Base-by-base conservation (phyloP, 2,113 vertebrate species). In the Poeciliopsis turrubarensis region DNA sequence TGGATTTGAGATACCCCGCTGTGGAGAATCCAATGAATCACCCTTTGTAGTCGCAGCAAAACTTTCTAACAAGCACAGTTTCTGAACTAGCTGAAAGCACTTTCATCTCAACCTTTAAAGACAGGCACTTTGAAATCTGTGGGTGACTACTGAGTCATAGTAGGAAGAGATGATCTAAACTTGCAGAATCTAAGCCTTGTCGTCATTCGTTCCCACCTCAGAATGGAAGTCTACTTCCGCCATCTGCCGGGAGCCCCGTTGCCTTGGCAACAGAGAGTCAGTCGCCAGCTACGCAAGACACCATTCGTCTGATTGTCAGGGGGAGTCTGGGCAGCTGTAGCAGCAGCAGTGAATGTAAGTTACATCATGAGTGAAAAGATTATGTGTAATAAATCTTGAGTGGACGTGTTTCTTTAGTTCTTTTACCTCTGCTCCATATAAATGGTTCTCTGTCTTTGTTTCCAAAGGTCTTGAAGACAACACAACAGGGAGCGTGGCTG, bases 251-350 rank as follows among this genome's bases (percentile, higher is more conserved):
- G 14, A 96, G 95, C 86, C 93, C 94, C 0, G 96, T 95, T 89
- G 84, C 87, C 6, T 70, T 90, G 75, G 92, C 94, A 93, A 93
- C 95, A 87, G 95, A 96, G 86, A 85, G 92, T 87, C 95, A 93
- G 83, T 95, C 96, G 71, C 96, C 97, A 81, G 93, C 94, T 29
- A 83, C 82, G 57, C 96, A 94, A 86, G 98, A 98, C 80, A 95
- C 97, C 10, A 98, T 99, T 78, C 95, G 96, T 8, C 96, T 98
- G 94, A 97, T 99, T 64, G 98, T 99, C 69, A 96, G 97, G 91
- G 98, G 98, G 82, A 98, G 97, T 68, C 92, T 99, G 72, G 97
- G 98, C 87, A 99, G 97, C 93, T 99, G 97, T 92, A 99, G 97
- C 92, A 99, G 97, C 84, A 99, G 97, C 84, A 99, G 96, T 80